These are phyloP conservation scores for Apteryx owenii DNA, from an alignment of 2,113 vertebrate species.

Conservation along the genomic window DNA sequence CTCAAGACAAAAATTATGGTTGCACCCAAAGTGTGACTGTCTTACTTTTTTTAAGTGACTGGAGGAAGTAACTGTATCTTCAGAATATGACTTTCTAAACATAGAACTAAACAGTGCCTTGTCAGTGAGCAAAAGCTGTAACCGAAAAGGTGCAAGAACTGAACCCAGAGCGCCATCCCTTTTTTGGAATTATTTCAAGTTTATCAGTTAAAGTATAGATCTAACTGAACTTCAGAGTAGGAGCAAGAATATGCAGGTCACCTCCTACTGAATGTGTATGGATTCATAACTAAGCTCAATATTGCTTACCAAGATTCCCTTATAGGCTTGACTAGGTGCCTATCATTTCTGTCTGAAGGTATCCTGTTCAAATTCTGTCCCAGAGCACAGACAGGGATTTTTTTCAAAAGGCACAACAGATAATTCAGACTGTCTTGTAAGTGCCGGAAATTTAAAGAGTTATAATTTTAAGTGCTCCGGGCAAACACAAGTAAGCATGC, in stretches of 20 bases:
- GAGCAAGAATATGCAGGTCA: neutral
- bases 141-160: neutral
- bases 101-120: neutral
- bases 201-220: neutral
- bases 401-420: neutral
- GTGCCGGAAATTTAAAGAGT: neutral
- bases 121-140: neutral
- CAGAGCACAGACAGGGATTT: neutral
- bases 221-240: neutral
- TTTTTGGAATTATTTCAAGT: neutral
- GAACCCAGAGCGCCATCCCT: neutral
- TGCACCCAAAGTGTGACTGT: neutral
- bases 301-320: neutral
- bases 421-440: neutral
- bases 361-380: neutral
- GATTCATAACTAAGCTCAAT: neutral
- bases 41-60: neutral
- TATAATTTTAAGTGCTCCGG: neutral
- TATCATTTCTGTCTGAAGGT: neutral
- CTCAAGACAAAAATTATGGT: neutral
- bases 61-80: neutral
- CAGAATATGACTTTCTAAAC: neutral
- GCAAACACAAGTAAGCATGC: neutral
- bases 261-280: neutral
- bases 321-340: neutral